Evolutionary conservation across 2,888 invertebrate genomes (phyloP), one percentile per base, ranked within the genome.

Genomic region (Arge pagana): DNA sequence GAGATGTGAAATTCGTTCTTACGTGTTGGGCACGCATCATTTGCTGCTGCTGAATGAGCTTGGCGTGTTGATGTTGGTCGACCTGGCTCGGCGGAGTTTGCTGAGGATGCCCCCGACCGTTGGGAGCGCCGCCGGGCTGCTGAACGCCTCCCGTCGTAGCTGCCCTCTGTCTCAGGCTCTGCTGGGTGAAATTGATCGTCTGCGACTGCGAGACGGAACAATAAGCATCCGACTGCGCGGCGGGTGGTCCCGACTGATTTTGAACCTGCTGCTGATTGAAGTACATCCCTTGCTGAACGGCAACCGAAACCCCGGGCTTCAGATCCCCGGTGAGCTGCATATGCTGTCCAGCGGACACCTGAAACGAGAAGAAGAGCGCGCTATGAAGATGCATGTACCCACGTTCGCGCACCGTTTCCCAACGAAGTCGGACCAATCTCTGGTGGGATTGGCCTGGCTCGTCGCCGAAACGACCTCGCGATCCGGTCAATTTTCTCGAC

Each of bases 301-400:
- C 90, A 52, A 90, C 88, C 2, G 89, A 88, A 43, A 90, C 88
- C 55, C 85, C 87, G 64, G 85, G 83, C 70, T 86, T 86, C 63
- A 87, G 79, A 61, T 86, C 87, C 60, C 88, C 85, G 66, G 85
- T 85, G 63, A 90, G 81, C 76, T 89, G 87, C 82, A 91, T 85
- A 71, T 90, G 91, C 77, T 93, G 93, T 23, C 91, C 92, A 63
- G 91, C 89, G 2, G 90, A 90, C 64, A 92, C 91, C 91, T 92
- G 76, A 19, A 67, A 65, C 30, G n/a, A 45, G n/a, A 26, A 26
- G 28, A n/a, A 26, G 28, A 26, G n/a, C n/a, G 28, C 8, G 28
- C 7, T 7, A 33, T 10, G 1, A 15, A 13, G 33, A 11, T 33
- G 7, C 2, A 33, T 3, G 19, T 18, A n/a, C n/a, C n/a, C n/a